phyloP scores from a whole-genome alignment of 2,797 vertebrate species.

The Hyperoplus immaculatus region DNA sequence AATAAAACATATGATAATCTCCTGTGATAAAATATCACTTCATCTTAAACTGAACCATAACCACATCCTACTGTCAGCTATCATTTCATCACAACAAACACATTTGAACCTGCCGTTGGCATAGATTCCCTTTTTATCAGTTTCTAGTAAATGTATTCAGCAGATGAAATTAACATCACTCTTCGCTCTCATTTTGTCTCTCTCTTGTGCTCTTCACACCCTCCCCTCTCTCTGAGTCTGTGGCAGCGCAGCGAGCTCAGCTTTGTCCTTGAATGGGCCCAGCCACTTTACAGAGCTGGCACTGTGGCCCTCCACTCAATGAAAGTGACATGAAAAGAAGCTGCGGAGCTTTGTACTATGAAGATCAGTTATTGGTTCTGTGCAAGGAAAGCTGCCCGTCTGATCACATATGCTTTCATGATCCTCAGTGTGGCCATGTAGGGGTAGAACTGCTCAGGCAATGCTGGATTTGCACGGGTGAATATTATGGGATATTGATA shows the following conservation, averaged over 20 bases:
- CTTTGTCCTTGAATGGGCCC: constrained; percentile 85
- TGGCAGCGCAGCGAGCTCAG: constrained; percentile 64
- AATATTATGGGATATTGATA: constrained; percentile 11
- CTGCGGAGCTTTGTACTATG: constrained; percentile 86
- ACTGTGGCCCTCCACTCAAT: constrained; percentile 80
- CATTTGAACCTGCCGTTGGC: not conserved
- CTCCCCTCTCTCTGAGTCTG: constrained; percentile 66
- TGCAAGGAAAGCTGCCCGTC: constrained; percentile 77
- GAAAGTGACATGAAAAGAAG: constrained; percentile 89
- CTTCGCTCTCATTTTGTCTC: constrained; percentile 17
- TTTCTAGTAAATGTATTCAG: constrained; percentile 58
- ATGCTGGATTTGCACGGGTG: constrained; percentile 28
- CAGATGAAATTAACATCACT: constrained; percentile 53
- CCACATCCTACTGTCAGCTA: not conserved
- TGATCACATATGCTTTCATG: constrained; percentile 85
- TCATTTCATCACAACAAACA: not conserved
- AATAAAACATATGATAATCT: not conserved
- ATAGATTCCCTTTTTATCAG: constrained; percentile 39
- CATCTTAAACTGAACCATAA: not conserved
- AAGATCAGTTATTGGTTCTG: constrained; percentile 85
- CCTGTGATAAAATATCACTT: not conserved
- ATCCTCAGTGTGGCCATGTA: constrained; percentile 75
- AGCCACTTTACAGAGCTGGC: constrained; percentile 82
- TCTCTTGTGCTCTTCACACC: constrained; percentile 34
- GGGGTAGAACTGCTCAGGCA: constrained; percentile 50